Percentiles rank a stretch among this genome's conserved stretches.
Conservation (phyloP, 37 sponge, comb jelly and placozoan species). For the Axinella damicornis region DNA sequence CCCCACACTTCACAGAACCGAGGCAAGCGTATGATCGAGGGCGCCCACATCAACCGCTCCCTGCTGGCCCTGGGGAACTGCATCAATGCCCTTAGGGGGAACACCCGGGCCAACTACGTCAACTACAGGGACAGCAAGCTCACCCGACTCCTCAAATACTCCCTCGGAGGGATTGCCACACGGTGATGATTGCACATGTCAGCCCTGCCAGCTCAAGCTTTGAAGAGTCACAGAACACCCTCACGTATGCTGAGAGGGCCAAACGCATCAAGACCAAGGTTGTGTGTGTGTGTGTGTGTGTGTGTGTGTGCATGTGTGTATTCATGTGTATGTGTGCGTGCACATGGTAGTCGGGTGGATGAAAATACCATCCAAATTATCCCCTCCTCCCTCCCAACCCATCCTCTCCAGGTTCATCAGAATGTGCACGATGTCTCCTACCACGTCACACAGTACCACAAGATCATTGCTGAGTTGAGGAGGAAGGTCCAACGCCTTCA, state of each 20-base stretch:
- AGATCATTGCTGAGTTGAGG: conserved; percentile 71
- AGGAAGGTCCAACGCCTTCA: conserved; percentile 65
- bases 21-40: conserved; percentile 85
- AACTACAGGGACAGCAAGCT: conserved; percentile 91
- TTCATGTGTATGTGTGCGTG: not conserved
- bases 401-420: conserved; percentile 66
- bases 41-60: conserved; percentile 93
- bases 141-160: conserved; percentile 87
- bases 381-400: too few relatives aligned
- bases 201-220: conserved; percentile 75
- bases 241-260: conserved; percentile 83
- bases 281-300: conserved; percentile 33
- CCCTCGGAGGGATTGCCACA: conserved; percentile 83
- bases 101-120: conserved; percentile 59
- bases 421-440: conserved; percentile 75
- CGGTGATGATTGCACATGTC: conserved; percentile 92
- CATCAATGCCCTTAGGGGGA: conserved; percentile 81
- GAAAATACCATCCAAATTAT: too few relatives aligned
- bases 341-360: not conserved
- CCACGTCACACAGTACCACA: conserved; percentile 77
- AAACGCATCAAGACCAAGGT: conserved; percentile 86
- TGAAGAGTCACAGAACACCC: conserved; percentile 89
- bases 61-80: conserved; percentile 92
- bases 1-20: conserved; percentile 65
- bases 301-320: not conserved